phyloP scores from a whole-genome alignment of 2,797 vertebrate species.

The Argentina silus region DNA sequence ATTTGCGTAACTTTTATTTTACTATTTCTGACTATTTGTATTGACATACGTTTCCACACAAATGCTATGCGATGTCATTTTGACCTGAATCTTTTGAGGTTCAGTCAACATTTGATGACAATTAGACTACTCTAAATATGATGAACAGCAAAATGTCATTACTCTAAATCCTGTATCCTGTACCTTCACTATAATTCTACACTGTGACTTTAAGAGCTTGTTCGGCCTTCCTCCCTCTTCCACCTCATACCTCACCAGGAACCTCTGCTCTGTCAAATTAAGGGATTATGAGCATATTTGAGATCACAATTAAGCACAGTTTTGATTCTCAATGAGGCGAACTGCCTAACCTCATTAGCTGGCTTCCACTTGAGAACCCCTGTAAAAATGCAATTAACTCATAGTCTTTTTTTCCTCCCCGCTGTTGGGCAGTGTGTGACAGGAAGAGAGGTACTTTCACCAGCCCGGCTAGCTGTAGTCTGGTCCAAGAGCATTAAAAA shows the following conservation, averaged over 20 bases:
- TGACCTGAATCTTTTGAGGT: no score
- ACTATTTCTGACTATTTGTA: no score
- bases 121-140: not conserved
- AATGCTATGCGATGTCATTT: no score
- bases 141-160: not conserved
- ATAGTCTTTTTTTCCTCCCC: slow-evolving; percentile 34
- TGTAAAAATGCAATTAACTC: slow-evolving; percentile 72
- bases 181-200: slow-evolving; percentile 21
- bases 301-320: slow-evolving; percentile 76
- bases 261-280: slow-evolving; percentile 67
- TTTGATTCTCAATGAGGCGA: slow-evolving; percentile 63
- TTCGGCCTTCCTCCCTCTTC: slow-evolving; percentile 47
- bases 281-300: slow-evolving; percentile 76
- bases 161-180: slow-evolving; percentile 31
- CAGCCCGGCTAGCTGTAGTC: slow-evolving; percentile 38
- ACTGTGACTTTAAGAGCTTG: slow-evolving; percentile 27
- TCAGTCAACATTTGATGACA: no score
- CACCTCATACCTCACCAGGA: slow-evolving; percentile 60
- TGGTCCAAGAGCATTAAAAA: slow-evolving; percentile 15
- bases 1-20: no score
- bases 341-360: slow-evolving; percentile 77
- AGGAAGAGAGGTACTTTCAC: slow-evolving; percentile 34
- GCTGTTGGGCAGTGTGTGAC: slow-evolving; percentile 49
- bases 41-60: no score
- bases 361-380: slow-evolving; percentile 70